These are phyloP conservation scores for Drosophila subsilvestris DNA, from an alignment of 2,888 invertebrate genomes.

Conservation along the genomic window DNA sequence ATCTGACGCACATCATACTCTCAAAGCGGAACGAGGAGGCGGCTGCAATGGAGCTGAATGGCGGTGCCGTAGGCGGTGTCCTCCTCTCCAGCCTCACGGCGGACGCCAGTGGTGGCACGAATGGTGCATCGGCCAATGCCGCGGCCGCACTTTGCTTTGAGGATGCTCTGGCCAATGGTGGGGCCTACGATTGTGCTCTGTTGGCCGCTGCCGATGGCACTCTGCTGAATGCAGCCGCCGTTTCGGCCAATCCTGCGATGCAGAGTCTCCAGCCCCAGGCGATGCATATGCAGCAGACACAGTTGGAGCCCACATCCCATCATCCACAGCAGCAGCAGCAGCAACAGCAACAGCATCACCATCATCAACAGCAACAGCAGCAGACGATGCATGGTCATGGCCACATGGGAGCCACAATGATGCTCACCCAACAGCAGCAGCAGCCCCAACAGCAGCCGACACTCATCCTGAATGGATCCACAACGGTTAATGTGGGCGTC, in stretches of 20 bases:
- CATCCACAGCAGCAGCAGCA: slow-evolving; percentile 50
- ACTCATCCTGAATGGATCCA: slow-evolving; percentile 65
- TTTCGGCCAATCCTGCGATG: slow-evolving; percentile 69
- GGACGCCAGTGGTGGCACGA: slow-evolving; percentile 50
- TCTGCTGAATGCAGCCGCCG: slow-evolving; percentile 61
- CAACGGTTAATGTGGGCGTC: slow-evolving; percentile 51
- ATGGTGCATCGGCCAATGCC: slow-evolving; percentile 19
- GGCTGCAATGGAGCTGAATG: slow-evolving; percentile 79
- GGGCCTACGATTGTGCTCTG: slow-evolving; percentile 80
- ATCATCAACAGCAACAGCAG: slow-evolving; percentile 57
- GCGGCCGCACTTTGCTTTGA: slow-evolving; percentile 67
- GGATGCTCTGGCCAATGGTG: slow-evolving; percentile 61
- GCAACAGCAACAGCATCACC: slow-evolving; percentile 42
- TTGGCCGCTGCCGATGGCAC: slow-evolving; percentile 72
- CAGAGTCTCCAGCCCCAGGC: slow-evolving; percentile 74
- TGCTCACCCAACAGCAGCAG: slow-evolving; percentile 57
- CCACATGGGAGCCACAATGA: slow-evolving; percentile 57
- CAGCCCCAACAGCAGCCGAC: slow-evolving; percentile 53
- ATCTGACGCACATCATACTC: slow-evolving; percentile 93
- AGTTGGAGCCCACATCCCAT: slow-evolving; percentile 48
- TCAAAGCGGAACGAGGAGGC: slow-evolving; percentile 87
- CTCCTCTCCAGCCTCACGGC: slow-evolving; percentile 53
- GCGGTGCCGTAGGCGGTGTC: slow-evolving; percentile 69
- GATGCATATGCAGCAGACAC: slow-evolving; percentile 70
- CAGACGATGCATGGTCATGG: slow-evolving; percentile 58